These are phyloP conservation scores for Poicephalus gulielmi DNA, from an alignment of 2,113 vertebrate genomes.

Conservation along the genomic window DNA sequence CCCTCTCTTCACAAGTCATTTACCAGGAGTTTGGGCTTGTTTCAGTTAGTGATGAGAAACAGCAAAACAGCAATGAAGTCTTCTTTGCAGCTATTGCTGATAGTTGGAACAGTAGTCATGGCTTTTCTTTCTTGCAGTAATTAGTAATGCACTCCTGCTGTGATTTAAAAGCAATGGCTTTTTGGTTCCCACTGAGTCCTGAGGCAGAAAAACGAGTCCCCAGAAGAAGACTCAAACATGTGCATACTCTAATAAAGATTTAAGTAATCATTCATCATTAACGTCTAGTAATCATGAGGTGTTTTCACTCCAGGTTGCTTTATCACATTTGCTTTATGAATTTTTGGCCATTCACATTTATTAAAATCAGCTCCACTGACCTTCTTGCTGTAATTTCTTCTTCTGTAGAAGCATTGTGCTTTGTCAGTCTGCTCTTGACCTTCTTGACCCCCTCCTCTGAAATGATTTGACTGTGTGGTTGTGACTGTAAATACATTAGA, in stretches of 20 bases:
- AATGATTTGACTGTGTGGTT: not conserved
- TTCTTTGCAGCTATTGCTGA: not conserved
- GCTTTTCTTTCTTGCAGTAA: not conserved
- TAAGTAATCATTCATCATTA: not conserved
- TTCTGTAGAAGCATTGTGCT: not conserved
- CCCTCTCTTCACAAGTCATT: not conserved
- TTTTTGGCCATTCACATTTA: not conserved
- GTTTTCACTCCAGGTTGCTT: not conserved
- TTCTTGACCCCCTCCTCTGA: not conserved
- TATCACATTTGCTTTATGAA: not conserved
- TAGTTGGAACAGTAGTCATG: not conserved
- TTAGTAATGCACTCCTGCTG: not conserved
- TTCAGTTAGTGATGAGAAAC: not conserved
- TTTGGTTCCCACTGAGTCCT: not conserved
- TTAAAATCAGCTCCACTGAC: not conserved
- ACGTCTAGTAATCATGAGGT: not conserved
- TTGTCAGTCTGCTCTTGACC: not conserved
- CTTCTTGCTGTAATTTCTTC: not conserved
- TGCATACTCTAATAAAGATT: not conserved
- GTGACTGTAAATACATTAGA: not conserved
- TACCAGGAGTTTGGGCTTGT: not conserved
- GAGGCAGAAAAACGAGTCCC: not conserved
- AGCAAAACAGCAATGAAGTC: not conserved
- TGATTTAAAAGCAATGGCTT: not conserved
- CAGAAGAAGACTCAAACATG: not conserved